Evolutionary conservation across 2,113 vertebrate genomes (phyloP), one percentile per base, ranked within the genome.

Genomic region (Cinclus mexicanus): DNA sequence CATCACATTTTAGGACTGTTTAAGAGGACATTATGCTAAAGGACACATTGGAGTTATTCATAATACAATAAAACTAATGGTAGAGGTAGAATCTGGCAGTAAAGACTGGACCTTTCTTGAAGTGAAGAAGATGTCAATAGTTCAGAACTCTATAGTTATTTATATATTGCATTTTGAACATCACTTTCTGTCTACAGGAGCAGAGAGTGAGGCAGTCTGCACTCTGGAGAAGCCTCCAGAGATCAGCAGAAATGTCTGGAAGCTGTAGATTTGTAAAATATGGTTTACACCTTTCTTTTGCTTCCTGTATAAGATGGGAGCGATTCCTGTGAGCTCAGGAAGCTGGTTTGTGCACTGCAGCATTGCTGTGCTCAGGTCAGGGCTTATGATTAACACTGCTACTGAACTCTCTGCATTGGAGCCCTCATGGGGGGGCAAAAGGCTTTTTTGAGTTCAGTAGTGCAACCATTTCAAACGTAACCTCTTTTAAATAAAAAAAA

Each of bases 351-450:
- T 74, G 35, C 74, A 44, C 17, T 46, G 39, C 57, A 47, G 42
- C 26, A 26, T 31, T 57, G 42, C 63, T 39, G 19, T 53, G 42
- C 39, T 77, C 31, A 44, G 61, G 25, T 65, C 33, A 35, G 39
- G n/a, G 13, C 4, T 42, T 60, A 31, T 41, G 37, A 37, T 35
- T 61, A 81, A 63, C 0, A 3, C 33, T 83, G 39, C 26, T 50
- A 22, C 49, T 33, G 37, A 89, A 46, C 16, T 57, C 47, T 42
- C 61, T 42, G 21, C 2, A 0, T 1, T 52, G 42, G 28, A 89
- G 21, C 8, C 28, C 33, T 56, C 7, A 2, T 5, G 2, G 7
- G 2, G 23, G 23, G 5, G 20, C 1, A 4, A 88, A 72, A 70
- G 13, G 9, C 29, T 28, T 56, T 90, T 83, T 83, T 55, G 59